These are phyloP conservation scores for Xenops minutus DNA, from an alignment of 2,797 vertebrate species.

Conservation along the genomic window DNA sequence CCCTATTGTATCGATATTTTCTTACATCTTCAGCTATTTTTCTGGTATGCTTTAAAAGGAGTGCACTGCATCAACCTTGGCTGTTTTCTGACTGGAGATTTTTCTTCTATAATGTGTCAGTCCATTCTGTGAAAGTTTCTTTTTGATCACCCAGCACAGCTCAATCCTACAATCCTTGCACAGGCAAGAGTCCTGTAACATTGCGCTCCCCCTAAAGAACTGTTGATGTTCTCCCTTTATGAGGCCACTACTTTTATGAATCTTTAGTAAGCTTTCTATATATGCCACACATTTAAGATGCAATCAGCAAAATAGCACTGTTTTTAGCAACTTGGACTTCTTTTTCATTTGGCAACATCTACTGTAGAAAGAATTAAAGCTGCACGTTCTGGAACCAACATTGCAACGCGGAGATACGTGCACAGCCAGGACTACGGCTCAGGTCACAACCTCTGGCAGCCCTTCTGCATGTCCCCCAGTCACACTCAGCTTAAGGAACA, in stretches of 20 bases:
- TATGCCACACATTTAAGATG: background rate
- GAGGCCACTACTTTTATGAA: background rate
- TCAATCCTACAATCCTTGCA: background rate
- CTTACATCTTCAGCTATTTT: background rate
- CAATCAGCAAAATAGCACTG: background rate
- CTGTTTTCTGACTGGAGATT: background rate
- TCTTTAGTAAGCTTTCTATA: background rate
- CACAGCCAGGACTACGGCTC: background rate
- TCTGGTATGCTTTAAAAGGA: background rate
- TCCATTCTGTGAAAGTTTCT: background rate
- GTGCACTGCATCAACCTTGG: background rate
- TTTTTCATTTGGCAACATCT: background rate
- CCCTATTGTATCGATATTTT: accelerated
- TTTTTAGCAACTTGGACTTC: background rate
- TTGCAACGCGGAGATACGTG: accelerated
- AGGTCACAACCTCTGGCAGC: background rate
- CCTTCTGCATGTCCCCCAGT: background rate
- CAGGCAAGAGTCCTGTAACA: background rate
- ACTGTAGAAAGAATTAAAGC: background rate
- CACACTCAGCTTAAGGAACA: background rate
- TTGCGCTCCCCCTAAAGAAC: background rate
- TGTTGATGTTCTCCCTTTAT: accelerated
- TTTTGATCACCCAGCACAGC: accelerated
- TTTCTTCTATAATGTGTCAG: background rate
- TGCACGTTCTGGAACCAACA: background rate